Evolutionary conservation across 2,888 invertebrate genomes (phyloP), one percentile per base, ranked within the genome.

Genomic region (Sminthurides aquaticus): DNA sequence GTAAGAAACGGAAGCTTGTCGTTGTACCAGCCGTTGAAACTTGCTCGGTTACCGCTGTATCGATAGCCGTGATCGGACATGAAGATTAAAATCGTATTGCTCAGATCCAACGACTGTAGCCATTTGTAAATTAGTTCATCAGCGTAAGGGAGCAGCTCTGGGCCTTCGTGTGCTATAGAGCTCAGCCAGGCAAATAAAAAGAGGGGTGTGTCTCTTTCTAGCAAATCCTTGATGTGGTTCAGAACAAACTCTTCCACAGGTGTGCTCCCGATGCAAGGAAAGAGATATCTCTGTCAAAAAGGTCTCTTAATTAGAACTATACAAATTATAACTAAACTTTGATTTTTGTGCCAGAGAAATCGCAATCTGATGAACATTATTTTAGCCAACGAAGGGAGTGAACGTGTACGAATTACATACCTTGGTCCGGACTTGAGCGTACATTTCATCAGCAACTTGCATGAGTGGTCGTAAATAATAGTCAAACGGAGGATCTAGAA

Each of bases 31-130:
- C 89, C 88, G 34, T 86, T 84, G 68, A 84, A 80, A 2, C 85
- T 84, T 64, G 83, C 79, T 2, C 89, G 81, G 28, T 85, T 82
- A 18, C 84, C 82, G 0, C 90, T 90, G 76, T 86, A 89, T 8
- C 90, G 82, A 76, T 88, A 82, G 0, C 90, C 90, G 75, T 91
- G 90, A 76, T 90, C 89, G 75, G 89, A 89, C 60, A 90, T 80
- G 72, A 78, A 85, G 60, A 90, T 80, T 0, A 90, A 79, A 73
- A 89, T 83, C 1, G 86, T 84, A 52, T 85, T 85, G 54, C 86
- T 82, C 58, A 86, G 76, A 2, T 85, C 80, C 49, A 89, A 78
- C 15, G 52, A 52, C 11, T 49, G 11, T 15, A 69, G 24, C 20
- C 65, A 64, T 11, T 59, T 26, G 2, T 57, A 58, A 27, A 67